Evolutionary conservation across 2,888 invertebrate species (phyloP).

Genomic region (Glyphotaelius pellucidus): DNA sequence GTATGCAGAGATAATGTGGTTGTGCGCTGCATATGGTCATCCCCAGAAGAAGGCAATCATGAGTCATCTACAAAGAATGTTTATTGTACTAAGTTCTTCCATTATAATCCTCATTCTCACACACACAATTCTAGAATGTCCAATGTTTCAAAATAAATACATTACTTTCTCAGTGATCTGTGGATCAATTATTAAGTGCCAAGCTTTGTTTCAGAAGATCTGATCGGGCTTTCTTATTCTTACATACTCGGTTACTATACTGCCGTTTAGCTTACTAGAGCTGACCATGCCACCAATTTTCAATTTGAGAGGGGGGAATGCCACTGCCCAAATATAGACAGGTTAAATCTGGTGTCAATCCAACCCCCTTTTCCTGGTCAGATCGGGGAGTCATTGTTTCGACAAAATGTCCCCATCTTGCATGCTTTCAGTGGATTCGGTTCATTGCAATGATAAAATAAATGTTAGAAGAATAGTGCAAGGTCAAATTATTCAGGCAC

Average conservation of each 20-base stretch:
- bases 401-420: neutral
- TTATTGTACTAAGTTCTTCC: neutral
- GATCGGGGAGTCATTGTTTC: neutral
- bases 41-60: neutral
- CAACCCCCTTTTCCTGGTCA: neutral
- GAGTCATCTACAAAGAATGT: neutral
- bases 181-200: too few relatives aligned
- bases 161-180: too few relatives aligned
- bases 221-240: too few relatives aligned
- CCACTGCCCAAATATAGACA: neutral
- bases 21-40: neutral
- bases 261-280: too few relatives aligned
- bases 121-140: neutral
- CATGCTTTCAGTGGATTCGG: neutral
- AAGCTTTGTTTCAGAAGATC: too few relatives aligned
- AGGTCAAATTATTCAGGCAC: neutral
- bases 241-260: too few relatives aligned
- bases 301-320: too few relatives aligned
- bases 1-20: neutral
- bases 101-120: neutral
- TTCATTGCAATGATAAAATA: neutral
- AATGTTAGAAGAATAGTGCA: neutral
- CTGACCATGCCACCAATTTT: too few relatives aligned
- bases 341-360: too few relatives aligned
- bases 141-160: too few relatives aligned